A percentile compares a stretch with the other conserved stretches of the same genome.
Conservation (phyloP, 2,888 invertebrate species). For the Apamea sordens region DNA sequence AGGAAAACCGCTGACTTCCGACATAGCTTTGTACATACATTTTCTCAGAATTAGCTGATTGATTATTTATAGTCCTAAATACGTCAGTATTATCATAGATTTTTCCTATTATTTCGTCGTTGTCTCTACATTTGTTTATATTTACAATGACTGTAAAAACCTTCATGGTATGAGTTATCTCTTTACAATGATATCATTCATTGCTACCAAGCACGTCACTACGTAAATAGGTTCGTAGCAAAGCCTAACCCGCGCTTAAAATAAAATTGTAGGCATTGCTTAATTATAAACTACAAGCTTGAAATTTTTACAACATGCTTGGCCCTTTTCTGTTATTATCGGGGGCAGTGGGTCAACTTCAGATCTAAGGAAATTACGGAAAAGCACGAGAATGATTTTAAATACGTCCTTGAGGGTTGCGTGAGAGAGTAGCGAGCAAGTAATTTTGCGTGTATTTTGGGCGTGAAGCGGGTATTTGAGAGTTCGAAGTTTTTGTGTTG, state of each 20-base stretch:
- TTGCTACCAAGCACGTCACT: constrained; percentile 52
- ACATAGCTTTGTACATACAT: no score
- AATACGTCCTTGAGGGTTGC: constrained; percentile 77
- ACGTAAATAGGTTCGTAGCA: constrained; percentile 26
- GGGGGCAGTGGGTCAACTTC: constrained; percentile 85
- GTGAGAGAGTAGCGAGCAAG: constrained; percentile 67
- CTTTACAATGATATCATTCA: constrained; percentile 54
- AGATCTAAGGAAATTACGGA: constrained; percentile 78
- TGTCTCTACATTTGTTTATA: constrained; percentile 10
- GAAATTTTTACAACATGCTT: constrained; percentile 61
- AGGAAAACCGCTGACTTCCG: not conserved
- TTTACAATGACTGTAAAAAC: constrained; percentile 25
- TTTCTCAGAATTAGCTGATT: not conserved
- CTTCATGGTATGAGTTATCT: constrained; percentile 42
- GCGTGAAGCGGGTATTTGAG: constrained; percentile 52
- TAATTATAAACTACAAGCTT: constrained; percentile 49
- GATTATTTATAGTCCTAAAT: not conserved
- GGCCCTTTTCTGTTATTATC: constrained; percentile 67
- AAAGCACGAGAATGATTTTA: constrained; percentile 76
- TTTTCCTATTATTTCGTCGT: constrained; percentile 13
- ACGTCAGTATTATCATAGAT: not conserved
- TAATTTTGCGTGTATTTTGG: constrained; percentile 51
- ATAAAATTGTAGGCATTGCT: constrained; percentile 50
- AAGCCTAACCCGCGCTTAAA: constrained; percentile 46
- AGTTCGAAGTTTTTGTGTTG: constrained; percentile 30